Percentiles rank a stretch among this genome's conserved stretches.
phyloP scores from a whole-genome alignment of 2,113 vertebrate genomes.

The Aspiorhynchus laticeps region DNA sequence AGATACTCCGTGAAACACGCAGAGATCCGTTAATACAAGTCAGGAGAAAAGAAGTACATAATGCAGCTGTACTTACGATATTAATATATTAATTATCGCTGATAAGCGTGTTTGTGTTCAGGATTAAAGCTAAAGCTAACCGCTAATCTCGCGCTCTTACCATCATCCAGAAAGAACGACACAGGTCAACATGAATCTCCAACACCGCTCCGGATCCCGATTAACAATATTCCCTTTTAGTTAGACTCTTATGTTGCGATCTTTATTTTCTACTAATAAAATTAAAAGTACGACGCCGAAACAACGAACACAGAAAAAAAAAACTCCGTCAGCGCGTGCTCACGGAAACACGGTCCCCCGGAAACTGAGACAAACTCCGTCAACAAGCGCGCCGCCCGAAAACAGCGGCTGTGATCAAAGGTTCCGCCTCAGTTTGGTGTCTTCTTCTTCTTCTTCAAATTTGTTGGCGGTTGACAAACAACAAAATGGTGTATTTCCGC shows the following conservation, averaged over 20 bases:
- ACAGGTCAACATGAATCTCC: neutral
- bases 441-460: neutral
- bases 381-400: neutral
- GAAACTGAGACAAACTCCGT: constrained; percentile 26
- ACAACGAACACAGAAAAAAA: constrained; percentile 36
- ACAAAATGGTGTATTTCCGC: too few species aligned
- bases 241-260: neutral
- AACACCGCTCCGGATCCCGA: neutral
- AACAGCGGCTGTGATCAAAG: neutral
- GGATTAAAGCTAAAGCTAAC: constrained; percentile 36
- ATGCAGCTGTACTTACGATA: neutral
- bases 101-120: neutral
- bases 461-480: too few species aligned
- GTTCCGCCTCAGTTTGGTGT: neutral
- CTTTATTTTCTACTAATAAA: neutral
- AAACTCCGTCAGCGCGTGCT: constrained; percentile 46
- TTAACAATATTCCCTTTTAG: neutral
- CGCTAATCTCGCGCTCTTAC: constrained; percentile 46
- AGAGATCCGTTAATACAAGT: neutral
- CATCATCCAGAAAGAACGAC: constrained; percentile 40
- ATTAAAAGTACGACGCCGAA: constrained; percentile 10
- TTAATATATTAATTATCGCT: neutral
- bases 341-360: constrained; percentile 38
- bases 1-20: neutral
- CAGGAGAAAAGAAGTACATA: too few species aligned